These are phyloP conservation scores for Aphelocoma californica DNA, from an alignment of 2,797 vertebrate genomes.

Conservation along the genomic window DNA sequence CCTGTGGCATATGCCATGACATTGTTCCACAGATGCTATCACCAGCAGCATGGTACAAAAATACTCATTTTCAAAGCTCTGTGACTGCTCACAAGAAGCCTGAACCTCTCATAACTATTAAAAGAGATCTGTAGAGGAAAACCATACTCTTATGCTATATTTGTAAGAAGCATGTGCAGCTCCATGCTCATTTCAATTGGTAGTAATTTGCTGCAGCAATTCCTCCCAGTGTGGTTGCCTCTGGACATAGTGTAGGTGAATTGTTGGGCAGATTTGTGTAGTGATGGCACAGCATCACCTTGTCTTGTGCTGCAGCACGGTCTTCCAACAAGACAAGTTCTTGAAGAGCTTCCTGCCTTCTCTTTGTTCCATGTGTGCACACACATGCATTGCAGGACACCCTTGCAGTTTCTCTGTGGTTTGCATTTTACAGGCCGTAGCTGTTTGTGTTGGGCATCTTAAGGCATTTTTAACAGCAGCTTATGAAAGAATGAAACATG, in stretches of 20 bases:
- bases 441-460: background rate
- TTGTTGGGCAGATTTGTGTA: background rate
- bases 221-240: background rate
- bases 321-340: background rate
- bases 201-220: background rate
- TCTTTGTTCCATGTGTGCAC: background rate
- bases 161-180: background rate
- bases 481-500: background rate
- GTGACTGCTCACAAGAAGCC: conserved; percentile 43
- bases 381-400: background rate
- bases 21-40: conserved; percentile 49
- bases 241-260: background rate
- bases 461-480: background rate
- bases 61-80: background rate
- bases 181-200: background rate
- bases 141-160: background rate
- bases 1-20: conserved; percentile 23
- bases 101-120: background rate
- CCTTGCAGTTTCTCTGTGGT: background rate
- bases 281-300: background rate
- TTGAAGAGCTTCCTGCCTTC: background rate
- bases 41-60: conserved; percentile 3
- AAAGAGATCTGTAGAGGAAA: background rate
- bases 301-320: background rate
- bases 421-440: background rate